Evolutionary conservation across 1,140 invertebrate species (phyloP).

Genomic region (Ips nitidus): DNA sequence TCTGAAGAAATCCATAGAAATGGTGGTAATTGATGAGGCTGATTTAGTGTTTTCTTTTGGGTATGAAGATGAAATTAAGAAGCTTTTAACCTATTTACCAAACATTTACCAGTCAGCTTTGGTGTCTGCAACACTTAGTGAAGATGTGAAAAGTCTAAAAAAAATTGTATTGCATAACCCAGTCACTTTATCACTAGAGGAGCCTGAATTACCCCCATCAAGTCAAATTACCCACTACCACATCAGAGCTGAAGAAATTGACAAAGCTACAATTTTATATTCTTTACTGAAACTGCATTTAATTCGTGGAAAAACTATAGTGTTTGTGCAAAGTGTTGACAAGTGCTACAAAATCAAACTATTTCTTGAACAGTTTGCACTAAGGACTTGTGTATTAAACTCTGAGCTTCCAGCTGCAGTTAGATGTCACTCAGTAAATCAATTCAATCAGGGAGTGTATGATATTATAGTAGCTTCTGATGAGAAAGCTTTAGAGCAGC

Average conservation of each 20-base stretch:
- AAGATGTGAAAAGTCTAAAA: constrained; percentile 90
- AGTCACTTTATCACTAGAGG: constrained; percentile 90
- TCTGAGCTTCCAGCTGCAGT: constrained; percentile 93
- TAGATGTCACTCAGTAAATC: constrained; percentile 89
- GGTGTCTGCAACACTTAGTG: constrained; percentile 94
- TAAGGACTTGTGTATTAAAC: constrained; percentile 91
- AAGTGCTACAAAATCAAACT: constrained; percentile 95
- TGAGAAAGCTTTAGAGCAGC: constrained; percentile 79
- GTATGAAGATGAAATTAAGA: constrained; percentile 91
- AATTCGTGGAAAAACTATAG: constrained; percentile 92
- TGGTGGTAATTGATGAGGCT: constrained; percentile 95
- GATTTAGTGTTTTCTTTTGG: constrained; percentile 98
- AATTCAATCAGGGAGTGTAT: constrained; percentile 94
- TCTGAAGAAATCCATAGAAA: constrained; percentile 78
- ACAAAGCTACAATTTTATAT: constrained; percentile 93
- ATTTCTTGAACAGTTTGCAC: constrained; percentile 95
- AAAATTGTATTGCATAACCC: constrained; percentile 91
- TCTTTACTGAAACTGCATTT: constrained; percentile 92
- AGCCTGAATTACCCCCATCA: constrained; percentile 87
- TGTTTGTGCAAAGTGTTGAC: constrained; percentile 97
- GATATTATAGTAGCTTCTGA: constrained; percentile 98
- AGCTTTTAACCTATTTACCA: constrained; percentile 78
- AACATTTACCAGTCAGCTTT: constrained; percentile 84
- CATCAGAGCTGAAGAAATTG: constrained; percentile 88
- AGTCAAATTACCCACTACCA: constrained; percentile 90